Conservation (phyloP, 2,113 vertebrate genomes). For the Oreochromis tanganicae region DNA sequence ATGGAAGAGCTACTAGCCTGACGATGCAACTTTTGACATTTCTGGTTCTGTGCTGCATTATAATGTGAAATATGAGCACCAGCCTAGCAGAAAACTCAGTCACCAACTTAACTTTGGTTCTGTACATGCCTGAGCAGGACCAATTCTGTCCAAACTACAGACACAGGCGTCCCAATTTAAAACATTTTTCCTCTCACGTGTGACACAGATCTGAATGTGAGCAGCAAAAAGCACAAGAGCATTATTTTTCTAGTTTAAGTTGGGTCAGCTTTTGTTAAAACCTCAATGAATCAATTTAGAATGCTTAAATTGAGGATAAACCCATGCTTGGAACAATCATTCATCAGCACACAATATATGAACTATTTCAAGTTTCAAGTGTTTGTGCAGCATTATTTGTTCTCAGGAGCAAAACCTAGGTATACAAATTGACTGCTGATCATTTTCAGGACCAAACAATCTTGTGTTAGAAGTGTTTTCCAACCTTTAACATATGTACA, state of each 20-base stretch:
- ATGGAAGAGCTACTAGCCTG: slow-evolving; percentile 6
- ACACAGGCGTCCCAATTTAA: not conserved
- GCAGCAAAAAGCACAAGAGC: not conserved
- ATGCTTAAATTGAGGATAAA: not conserved
- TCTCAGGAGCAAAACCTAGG: not conserved
- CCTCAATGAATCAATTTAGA: not conserved
- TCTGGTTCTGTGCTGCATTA: slow-evolving; percentile 24
- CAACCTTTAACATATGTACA: not conserved
- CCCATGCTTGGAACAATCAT: not conserved
- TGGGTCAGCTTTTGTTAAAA: not conserved
- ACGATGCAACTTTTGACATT: slow-evolving; percentile 44
- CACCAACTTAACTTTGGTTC: not conserved
- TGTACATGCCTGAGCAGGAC: not conserved
- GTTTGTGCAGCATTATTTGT: not conserved
- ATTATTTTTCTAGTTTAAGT: not conserved
- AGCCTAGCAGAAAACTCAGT: not conserved
- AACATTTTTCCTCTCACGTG: not conserved
- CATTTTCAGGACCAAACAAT: not conserved
- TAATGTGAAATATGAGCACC: slow-evolving; percentile 16
- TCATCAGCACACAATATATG: not conserved
- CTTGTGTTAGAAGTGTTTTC: not conserved
- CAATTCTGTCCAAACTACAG: not conserved
- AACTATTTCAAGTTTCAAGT: not conserved
- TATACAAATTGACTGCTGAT: not conserved
- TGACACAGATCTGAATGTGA: slow-evolving; percentile 6